phyloP scores from a whole-genome alignment of 1,140 invertebrate genomes.

The Trinorchestia longiramus region DNA sequence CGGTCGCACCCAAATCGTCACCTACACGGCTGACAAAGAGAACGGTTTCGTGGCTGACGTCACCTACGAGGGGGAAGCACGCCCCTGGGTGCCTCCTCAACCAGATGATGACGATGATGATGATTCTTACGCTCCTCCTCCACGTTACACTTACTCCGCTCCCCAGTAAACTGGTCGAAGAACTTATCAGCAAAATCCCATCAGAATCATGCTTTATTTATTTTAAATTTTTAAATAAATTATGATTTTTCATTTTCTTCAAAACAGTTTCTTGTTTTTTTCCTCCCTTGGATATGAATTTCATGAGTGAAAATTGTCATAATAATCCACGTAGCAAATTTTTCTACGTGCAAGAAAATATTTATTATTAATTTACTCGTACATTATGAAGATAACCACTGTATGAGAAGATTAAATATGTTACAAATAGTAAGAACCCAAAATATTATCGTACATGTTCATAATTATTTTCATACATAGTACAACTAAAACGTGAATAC shows the following conservation, averaged over 20 bases:
- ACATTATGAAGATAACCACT: neutral
- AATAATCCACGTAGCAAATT: neutral
- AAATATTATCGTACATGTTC: neutral
- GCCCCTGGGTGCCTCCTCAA: constrained; percentile 49
- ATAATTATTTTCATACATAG: neutral
- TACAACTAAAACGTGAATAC: too few species aligned
- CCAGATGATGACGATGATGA: constrained; percentile 35
- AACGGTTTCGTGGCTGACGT: constrained; percentile 64
- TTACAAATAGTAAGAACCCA: neutral
- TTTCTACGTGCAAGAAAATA: neutral
- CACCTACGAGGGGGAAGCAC: constrained; percentile 64
- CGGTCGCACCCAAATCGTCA: constrained; percentile 69
- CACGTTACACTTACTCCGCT: neutral
- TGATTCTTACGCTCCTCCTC: neutral
- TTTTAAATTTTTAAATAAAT: neutral
- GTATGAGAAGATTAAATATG: neutral
- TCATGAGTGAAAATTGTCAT: neutral
- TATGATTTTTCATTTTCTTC: neutral
- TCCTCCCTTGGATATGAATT: neutral
- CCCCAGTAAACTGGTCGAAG: constrained; percentile 18
- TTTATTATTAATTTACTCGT: neutral
- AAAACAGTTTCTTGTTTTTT: neutral
- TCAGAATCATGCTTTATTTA: neutral
- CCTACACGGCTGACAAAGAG: constrained; percentile 62
- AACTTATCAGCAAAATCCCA: neutral